Evolutionary conservation across 2,113 vertebrate species (phyloP).

Genomic region (Xerus inauris): DNA sequence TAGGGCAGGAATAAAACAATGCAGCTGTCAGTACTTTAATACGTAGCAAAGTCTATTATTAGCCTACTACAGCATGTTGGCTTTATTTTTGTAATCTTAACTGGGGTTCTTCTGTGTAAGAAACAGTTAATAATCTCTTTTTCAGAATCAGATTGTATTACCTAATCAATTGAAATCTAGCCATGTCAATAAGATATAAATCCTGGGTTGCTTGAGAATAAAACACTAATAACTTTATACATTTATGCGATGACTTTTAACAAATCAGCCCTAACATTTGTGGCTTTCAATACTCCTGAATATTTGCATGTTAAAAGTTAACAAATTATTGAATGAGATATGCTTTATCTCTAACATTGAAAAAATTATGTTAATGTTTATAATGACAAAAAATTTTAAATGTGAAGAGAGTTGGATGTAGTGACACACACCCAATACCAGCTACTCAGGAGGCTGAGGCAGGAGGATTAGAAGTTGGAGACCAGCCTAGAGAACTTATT

Average conservation of each 20-base stretch:
- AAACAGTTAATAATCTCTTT: neutral
- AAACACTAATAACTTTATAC: neutral
- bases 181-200: neutral
- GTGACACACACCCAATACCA: no score
- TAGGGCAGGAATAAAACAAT: slow-evolving; percentile 16
- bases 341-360: neutral
- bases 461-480: no score
- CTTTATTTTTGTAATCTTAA: slow-evolving; percentile 17
- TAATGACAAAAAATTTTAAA: neutral
- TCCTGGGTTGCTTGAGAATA: neutral
- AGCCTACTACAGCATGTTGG: neutral
- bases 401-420: neutral
- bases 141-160: neutral
- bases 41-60: neutral
- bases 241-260: neutral
- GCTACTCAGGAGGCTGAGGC: no score
- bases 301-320: slow-evolving; percentile 19
- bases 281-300: neutral
- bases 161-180: neutral
- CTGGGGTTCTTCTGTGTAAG: neutral
- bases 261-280: neutral
- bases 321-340: slow-evolving; percentile 37
- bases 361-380: neutral
- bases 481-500: no score
- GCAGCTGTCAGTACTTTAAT: neutral